Conservation (phyloP, 2,888 invertebrate species). For the Bruchidius siliquastri region DNA sequence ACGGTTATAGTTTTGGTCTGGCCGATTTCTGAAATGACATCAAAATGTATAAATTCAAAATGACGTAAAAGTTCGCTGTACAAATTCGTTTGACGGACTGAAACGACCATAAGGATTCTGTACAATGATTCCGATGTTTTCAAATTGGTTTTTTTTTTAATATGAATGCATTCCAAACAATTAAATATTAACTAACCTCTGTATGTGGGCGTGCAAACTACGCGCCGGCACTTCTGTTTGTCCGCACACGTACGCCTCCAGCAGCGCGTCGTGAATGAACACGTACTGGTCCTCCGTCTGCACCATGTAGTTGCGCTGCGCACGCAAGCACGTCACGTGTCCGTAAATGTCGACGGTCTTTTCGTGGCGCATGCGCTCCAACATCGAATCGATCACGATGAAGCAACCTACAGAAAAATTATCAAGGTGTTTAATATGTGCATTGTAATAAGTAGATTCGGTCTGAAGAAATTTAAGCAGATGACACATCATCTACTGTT, state of each 20-base stretch:
- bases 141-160: too few relatives aligned
- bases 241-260: constrained; percentile 96
- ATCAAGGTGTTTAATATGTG: neutral
- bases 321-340: constrained; percentile 94
- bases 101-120: too few relatives aligned
- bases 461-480: too few relatives aligned
- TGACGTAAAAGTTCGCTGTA: too few relatives aligned
- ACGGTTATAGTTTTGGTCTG: too few relatives aligned
- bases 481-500: too few relatives aligned
- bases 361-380: constrained; percentile 94
- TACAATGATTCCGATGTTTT: too few relatives aligned
- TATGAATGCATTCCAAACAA: too few relatives aligned
- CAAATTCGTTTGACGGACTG: too few relatives aligned
- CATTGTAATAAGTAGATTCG: neutral
- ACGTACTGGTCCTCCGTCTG: constrained; percentile 99
- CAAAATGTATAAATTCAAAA: too few relatives aligned
- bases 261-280: constrained; percentile 96
- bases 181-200: constrained; percentile 55
- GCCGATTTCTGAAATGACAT: too few relatives aligned
- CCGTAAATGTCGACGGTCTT: constrained; percentile 99
- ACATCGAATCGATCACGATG: constrained; percentile 98
- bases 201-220: constrained; percentile 91
- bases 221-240: constrained; percentile 94
- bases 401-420: constrained; percentile 66
- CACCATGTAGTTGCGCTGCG: constrained; percentile 99